A percentile compares a stretch with the other conserved stretches of the same genome.
These are phyloP conservation scores for Xyrauchen texanus DNA, from an alignment of 2,113 vertebrate species.

Conservation along the genomic window DNA sequence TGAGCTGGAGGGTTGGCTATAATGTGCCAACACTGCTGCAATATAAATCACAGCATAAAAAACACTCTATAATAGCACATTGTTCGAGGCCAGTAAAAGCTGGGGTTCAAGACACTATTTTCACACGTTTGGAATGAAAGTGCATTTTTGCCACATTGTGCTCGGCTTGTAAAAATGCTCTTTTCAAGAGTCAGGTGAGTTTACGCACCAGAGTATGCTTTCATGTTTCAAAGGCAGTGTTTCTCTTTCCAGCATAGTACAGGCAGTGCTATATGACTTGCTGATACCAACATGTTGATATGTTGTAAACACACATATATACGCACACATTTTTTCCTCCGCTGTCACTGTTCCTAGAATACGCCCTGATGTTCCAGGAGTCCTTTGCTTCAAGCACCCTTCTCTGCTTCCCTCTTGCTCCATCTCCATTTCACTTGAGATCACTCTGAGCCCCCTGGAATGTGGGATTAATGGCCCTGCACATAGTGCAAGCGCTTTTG, in stretches of 20 bases:
- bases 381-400: conserved; percentile 15
- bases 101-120: conserved; percentile 53
- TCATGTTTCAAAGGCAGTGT: conserved; percentile 37
- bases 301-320: conserved; percentile 2
- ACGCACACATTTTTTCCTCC: neutral
- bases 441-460: conserved; percentile 40
- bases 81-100: conserved; percentile 70
- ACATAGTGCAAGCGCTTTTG: conserved; percentile 10
- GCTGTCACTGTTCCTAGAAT: conserved; percentile 64
- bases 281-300: too few species aligned
- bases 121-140: conserved; percentile 66
- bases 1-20: conserved; percentile 62
- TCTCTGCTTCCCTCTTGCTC: conserved; percentile 11
- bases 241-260: conserved; percentile 13
- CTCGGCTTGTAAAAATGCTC: conserved; percentile 67
- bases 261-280: neutral
- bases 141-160: conserved; percentile 63
- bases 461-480: conserved; percentile 38
- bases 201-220: conserved; percentile 56
- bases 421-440: conserved; percentile 28
- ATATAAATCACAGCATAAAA: conserved; percentile 70
- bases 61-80: conserved; percentile 72
- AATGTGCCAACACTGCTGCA: conserved; percentile 67
- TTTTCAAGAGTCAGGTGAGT: conserved; percentile 72
- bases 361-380: conserved; percentile 44